Base-by-base conservation (phyloP, 2,113 vertebrate genomes). In the Odontophorus gujanensis region DNA sequence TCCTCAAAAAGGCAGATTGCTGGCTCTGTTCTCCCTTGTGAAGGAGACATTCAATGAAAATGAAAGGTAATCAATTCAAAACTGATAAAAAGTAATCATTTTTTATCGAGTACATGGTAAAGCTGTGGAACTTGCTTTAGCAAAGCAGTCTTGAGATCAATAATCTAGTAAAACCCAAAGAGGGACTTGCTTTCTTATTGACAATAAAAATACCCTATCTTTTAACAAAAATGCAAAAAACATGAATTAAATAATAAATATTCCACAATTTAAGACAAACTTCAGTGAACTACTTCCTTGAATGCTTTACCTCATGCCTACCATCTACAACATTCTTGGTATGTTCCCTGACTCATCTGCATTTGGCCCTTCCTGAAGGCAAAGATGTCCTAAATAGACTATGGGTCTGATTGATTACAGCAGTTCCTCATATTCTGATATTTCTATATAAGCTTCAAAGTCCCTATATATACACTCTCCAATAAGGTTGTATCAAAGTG, bases 41-140 rank as follows among this genome's bases (percentile, higher is more conserved):
- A 96, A 95, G 85, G 93, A 92, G 89, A 87, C 87, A 78, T 67
- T 93, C 94, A 93, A 92, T 83, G 89, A 85, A 96, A 95, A 91
- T 87, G 94, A 95, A 96, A 95, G 81, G 76, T 91, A 96, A 95
- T 95, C 94, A 95, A 96, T 95, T 92, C 68, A 93, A 87, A 93
- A 91, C 85, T 95, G 91, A 96, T 96, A 96, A 72, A 93, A 91
- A 82, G 81, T 82, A 93, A 89, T 93, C 84, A 89, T 91, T 96
- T 95, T 95, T 92, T 87, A 91, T 80, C 72, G 50, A 93, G 20
- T 67, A 32, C 72, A 89, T 91, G 93, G 62, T 95, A 92, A 95
- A 68, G 84, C 89, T 74, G 32, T 92, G 75, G 67, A 93, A 71
- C 34, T 92, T 81, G 42, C 50, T 74, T 34, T 85, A 90, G 72